Base-by-base conservation (phyloP, 2,888 invertebrate genomes). In the Polydrusus pterygomalis region DNA sequence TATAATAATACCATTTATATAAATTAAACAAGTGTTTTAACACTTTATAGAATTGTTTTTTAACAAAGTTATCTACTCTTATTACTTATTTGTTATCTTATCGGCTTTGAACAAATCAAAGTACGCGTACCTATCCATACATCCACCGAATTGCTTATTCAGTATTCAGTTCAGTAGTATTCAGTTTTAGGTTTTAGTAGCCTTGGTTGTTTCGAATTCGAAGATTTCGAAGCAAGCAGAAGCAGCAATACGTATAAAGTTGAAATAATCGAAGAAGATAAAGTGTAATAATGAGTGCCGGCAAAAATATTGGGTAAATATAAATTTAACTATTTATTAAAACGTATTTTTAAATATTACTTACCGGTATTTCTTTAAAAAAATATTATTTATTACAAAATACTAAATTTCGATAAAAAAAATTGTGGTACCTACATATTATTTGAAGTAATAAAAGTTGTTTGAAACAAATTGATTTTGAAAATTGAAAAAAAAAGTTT, bases 301-400 rank as follows among this genome's bases (percentile, higher is more conserved):
- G 62, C 49, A 70, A 30, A 17, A 62, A 45, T 18, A 17, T 18
- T 40, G 51, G 60, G 62, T 62, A 58, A 69, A 15, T 69, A 70
- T 70, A 15, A 38, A 11, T 13, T 49, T 49, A 25, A 15, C 15
- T n/a, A 56, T 25, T 56, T 62, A 45, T 45, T 2, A 17, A 8
- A 38, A 18, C 17, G 9, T 63, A 7, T 40, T 17, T 38, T 45
- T 43, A 43, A 43, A 43, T 9, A 43, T 43, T 43, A 5, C 11
- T 40, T 11, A 40, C 2, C 9, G n/a, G n/a, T n/a, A n/a, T 13
- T 43, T 13, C n/a, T n/a, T n/a, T n/a, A n/a, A n/a, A n/a, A n/a
- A n/a, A n/a, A n/a, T 13, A n/a, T n/a, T 43, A n/a, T 43, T 43
- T 43, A n/a, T 43, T 3, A 3, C 6, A 43, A 43, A n/a, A 43